A percentile compares a stretch with the other conserved stretches of the same genome.
Evolutionary conservation across 2,113 vertebrate genomes (phyloP).

Genomic region (Lamprotornis superbus): DNA sequence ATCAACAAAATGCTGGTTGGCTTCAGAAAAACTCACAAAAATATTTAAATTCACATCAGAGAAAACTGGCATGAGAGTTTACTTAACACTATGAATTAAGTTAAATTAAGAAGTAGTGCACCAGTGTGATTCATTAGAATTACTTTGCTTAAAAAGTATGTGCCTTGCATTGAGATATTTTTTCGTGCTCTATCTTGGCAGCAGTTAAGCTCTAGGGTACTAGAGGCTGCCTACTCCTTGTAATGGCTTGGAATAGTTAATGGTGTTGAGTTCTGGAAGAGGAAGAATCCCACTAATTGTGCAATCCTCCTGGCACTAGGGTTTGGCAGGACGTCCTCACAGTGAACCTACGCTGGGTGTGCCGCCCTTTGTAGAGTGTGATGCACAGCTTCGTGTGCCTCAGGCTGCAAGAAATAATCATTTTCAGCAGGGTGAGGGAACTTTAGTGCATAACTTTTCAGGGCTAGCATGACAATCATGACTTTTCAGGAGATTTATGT

Average conservation of each 20-base stretch:
- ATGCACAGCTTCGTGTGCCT: background rate
- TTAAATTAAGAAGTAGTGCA: background rate
- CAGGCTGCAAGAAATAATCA: constrained; percentile 10
- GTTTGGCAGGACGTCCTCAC: constrained; percentile 28
- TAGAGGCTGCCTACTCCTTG: background rate
- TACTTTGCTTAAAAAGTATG: background rate
- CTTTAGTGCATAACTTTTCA: background rate
- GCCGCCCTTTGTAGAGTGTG: constrained; percentile 16
- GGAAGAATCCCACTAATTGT: constrained; percentile 52
- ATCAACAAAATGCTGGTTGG: background rate
- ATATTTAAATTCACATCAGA: background rate
- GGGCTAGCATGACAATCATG: background rate
- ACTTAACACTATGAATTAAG: background rate
- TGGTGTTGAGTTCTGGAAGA: background rate
- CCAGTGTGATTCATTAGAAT: background rate
- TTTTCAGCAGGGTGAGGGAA: constrained; percentile 30
- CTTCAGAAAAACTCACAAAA: background rate
- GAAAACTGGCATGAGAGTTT: background rate
- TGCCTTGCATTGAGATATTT: background rate
- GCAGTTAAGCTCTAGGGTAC: constrained; percentile 12
- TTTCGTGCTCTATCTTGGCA: background rate
- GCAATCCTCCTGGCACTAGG: constrained; percentile 35
- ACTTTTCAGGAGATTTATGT: constrained; percentile 42
- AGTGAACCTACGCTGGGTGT: constrained; percentile 49
- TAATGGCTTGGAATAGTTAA: constrained; percentile 26